phyloP scores from a whole-genome alignment of 1,140 invertebrate species.

The Camponotus pennsylvanicus region DNA sequence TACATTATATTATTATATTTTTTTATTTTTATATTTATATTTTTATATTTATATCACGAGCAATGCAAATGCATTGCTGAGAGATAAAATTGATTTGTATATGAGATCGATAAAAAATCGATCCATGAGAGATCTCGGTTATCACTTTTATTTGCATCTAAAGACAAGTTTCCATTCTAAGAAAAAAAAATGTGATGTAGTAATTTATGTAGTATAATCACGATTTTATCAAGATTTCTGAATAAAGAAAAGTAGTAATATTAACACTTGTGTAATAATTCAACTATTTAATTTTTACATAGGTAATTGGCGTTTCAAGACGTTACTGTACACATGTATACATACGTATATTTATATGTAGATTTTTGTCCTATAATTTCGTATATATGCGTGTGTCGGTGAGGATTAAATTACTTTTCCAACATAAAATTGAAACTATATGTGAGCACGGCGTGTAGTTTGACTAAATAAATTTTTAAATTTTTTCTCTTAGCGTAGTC shows the following conservation, averaged over 20 bases:
- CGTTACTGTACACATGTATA: neutral
- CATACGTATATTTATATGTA: neutral
- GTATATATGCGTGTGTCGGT: neutral
- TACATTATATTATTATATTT: no score
- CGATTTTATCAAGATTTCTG: neutral
- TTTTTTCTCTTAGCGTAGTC: slow-evolving; percentile 44
- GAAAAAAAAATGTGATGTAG: neutral
- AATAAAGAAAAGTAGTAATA: neutral
- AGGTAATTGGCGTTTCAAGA: neutral
- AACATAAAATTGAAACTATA: slow-evolving; percentile 34
- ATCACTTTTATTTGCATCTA: slow-evolving; percentile 11
- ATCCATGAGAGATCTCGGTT: slow-evolving; percentile 7
- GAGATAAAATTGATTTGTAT: neutral
- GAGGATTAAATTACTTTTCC: slow-evolving; percentile 31
- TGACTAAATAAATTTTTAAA: slow-evolving; percentile 51
- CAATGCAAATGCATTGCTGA: neutral
- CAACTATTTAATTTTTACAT: neutral
- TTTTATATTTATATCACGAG: neutral
- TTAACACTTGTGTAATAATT: neutral
- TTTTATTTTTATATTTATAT: no score
- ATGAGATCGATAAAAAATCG: slow-evolving; percentile 4
- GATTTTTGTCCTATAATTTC: neutral
- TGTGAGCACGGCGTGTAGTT: neutral
- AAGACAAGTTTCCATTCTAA: neutral
- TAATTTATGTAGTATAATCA: neutral